Evolutionary conservation across 2,888 invertebrate species (phyloP), one percentile per base, ranked within the genome.

Genomic region (Acleris cristana): DNA sequence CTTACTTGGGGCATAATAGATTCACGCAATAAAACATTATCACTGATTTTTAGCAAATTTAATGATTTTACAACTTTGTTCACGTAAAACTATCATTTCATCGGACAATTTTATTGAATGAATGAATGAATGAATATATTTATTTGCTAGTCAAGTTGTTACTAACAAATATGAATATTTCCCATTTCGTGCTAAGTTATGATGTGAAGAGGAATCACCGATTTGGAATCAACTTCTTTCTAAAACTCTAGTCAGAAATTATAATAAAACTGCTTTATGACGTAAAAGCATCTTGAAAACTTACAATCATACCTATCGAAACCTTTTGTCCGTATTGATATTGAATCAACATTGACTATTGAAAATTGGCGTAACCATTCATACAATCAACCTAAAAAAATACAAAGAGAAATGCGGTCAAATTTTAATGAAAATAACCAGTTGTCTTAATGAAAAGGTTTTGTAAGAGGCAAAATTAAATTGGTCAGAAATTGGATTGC

Each of bases 401-500:
- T 34, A 53, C 52, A 52, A 61, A 66, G 49, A 62, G 51, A 23
- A 49, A 63, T 72, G 60, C 74, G 40, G 12, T 57, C 69, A 57
- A 1, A 19, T 48, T 58, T 69, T 67, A 52, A 18, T 21, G 12
- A 18, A 18, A 60, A 63, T 64, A 21, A 4, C 48, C 5, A n/a
- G 49, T 51, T 26, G n/a, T n/a, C 3, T 57, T 54, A 26, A 14
- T 51, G 63, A 65, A 40, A 34, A 40, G 7, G 14, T 19, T 57
- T 63, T 69, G 19, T 21, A 44, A 66, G 14, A 59, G 44, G 71
- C 65, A 74, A 62, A 69, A 12, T 60, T 64, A 74, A 71, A 34
- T 73, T 73, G 65, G 73, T 55, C 12, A 16, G 58, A 76, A 82
- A 80, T 76, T 79, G 78, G 82, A 81, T 79, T 75, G 74, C 67